Conservation (phyloP, 2,888 invertebrate species). For the Metallyticus violacea region DNA sequence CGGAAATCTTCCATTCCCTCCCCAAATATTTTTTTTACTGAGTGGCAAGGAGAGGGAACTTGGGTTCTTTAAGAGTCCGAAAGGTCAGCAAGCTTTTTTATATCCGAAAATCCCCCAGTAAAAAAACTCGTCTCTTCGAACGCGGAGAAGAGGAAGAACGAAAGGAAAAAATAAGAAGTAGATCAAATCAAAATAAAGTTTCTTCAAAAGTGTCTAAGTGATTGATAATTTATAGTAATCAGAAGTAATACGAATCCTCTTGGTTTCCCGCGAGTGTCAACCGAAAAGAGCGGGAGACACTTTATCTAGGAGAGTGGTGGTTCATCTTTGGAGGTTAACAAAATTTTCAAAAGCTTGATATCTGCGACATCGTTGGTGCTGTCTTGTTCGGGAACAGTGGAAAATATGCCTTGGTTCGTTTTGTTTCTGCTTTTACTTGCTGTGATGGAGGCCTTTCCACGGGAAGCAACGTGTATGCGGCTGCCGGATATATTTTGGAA, state of each 20-base stretch:
- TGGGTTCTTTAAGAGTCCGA: not conserved
- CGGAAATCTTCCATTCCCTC: not conserved
- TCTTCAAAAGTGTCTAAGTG: not conserved
- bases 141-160: not conserved
- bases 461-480: constrained; percentile 51
- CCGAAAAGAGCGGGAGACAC: not conserved
- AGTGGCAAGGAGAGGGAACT: not conserved
- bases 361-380: not conserved
- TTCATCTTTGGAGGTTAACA: not conserved
- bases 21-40: not conserved
- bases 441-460: constrained; percentile 53
- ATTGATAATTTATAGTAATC: not conserved
- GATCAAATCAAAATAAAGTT: not conserved
- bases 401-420: constrained; percentile 51
- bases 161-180: not conserved
- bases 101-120: not conserved
- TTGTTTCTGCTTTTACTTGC: constrained; percentile 52
- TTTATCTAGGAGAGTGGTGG: not conserved
- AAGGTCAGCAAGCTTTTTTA: not conserved
- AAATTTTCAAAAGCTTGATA: not conserved
- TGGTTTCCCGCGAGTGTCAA: not conserved
- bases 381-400: not conserved
- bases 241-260: not conserved
- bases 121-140: not conserved
- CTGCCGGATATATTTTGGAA: constrained; percentile 57